Evolutionary conservation across 2,888 invertebrate genomes (phyloP).

Genomic region (Panzeria rudis): DNA sequence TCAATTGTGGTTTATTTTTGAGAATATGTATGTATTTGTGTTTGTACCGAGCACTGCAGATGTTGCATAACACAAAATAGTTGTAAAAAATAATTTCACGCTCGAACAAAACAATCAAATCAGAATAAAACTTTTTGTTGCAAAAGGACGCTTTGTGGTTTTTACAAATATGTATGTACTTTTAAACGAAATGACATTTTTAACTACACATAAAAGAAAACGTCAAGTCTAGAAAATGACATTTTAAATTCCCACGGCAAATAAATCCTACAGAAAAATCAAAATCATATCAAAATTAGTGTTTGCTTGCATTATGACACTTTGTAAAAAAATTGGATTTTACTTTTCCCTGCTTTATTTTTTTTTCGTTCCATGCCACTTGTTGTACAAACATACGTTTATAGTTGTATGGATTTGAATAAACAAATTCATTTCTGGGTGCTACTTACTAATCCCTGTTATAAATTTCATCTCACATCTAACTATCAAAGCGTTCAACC

Average conservation of each 20-base stretch:
- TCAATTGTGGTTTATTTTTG: conserved; percentile 49
- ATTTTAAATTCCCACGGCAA: conserved; percentile 53
- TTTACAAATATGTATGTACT: conserved; percentile 28
- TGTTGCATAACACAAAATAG: conserved; percentile 39
- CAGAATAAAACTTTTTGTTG: conserved; percentile 18
- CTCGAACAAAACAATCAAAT: conserved; percentile 47
- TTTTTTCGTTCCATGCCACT: conserved; percentile 24
- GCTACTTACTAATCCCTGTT: conserved; percentile 64
- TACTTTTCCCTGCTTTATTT: conserved; percentile 37
- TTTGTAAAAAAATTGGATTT: conserved; percentile 34
- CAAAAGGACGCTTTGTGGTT: no score
- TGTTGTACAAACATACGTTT: conserved; percentile 14
- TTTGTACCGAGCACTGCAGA: conserved; percentile 40
- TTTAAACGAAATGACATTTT: conserved; percentile 33
- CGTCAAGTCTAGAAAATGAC: conserved; percentile 5
- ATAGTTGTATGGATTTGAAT: not conserved
- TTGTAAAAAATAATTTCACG: conserved; percentile 61
- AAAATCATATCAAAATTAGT: conserved; percentile 42
- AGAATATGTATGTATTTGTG: conserved; percentile 6
- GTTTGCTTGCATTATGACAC: conserved; percentile 62
- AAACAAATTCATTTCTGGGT: conserved; percentile 49
- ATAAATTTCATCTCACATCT: conserved; percentile 65
- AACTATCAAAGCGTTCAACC: no score
- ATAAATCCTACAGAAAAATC: conserved; percentile 20
- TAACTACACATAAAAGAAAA: conserved; percentile 2